Base-by-base conservation (phyloP, 1,140 invertebrate genomes). In the Drosophila neocordata region DNA sequence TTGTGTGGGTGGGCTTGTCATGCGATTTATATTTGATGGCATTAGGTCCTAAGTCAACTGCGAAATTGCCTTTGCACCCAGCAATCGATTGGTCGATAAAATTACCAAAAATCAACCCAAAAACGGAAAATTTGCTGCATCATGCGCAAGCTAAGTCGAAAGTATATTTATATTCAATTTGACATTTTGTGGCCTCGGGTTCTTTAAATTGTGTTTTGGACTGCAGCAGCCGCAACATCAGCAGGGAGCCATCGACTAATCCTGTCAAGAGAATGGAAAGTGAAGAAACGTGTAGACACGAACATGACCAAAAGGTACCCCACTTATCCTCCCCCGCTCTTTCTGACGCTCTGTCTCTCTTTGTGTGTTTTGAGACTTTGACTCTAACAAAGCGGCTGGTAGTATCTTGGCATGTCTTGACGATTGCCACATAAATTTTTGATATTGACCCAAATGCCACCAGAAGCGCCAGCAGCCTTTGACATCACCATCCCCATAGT, bases 111-210 rank as follows among this genome's bases (percentile, higher is more conserved):
- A 6, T 13, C 53, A 65, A 67, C 24, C 24, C 68, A 63, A 67
- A 73, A 73, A 44, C 24, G 13, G 60, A 69, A 69, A 64, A 71
- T 76, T 44, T 79, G 80, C 79, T 84, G 80, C 80, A 84, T 83
- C 80, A 84, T 76, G 72, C 65, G 53, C 51, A 44, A 48, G 59
- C 57, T 34, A 52, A 79, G 41, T 44, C 41, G 41, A 59, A 74
- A 70, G 69, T 80, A 80, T 80, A 84, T 84, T 84, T 80, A 85
- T 85, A 84, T 80, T 85, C 81, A 84, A 80, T 84, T 84, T 84
- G 81, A 84, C 77, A 83, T 76, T 83, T 83, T 76, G 55, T 69
- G 62, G 68, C 80, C 71, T 73, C 68, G 77, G 22, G 70, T 56
- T 56, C 55, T 18, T 59, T 53, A 35, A 73, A 74, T 52, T 58